phyloP scores from a whole-genome alignment of 2,113 vertebrate genomes.

The Stigmatopora nigra region DNA sequence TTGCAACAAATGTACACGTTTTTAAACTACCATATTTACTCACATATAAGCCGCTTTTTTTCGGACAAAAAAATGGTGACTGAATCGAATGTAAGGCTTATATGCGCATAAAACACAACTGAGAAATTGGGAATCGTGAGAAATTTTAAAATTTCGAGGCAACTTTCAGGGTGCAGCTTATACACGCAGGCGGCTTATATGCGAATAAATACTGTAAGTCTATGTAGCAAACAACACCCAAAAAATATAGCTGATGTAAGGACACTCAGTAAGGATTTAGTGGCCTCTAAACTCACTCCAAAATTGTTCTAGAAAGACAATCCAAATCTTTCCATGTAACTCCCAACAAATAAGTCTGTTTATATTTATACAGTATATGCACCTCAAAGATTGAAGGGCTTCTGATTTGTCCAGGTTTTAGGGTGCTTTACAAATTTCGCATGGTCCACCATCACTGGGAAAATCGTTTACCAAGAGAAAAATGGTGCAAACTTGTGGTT shows the following conservation, averaged over 20 bases:
- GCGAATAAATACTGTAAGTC: background rate
- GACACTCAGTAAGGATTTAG: background rate
- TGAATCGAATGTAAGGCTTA: too few relatives aligned
- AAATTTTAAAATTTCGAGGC: too few relatives aligned
- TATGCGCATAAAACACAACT: too few relatives aligned
- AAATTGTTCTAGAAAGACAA: too few relatives aligned
- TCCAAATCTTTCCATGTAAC: background rate
- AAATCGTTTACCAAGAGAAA: too few relatives aligned
- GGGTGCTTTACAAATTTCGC: background rate
- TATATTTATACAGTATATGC: background rate
- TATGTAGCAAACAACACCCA: background rate
- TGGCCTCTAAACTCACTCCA: too few relatives aligned
- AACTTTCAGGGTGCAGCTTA: too few relatives aligned
- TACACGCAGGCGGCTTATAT: background rate
- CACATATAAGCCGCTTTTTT: too few relatives aligned
- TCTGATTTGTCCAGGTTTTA: background rate
- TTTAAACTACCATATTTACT: too few relatives aligned
- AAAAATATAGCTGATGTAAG: background rate
- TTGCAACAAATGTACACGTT: too few relatives aligned
- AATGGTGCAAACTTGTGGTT: background rate
- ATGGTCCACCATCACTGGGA: background rate
- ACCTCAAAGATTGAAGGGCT: background rate
- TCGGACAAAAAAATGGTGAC: too few relatives aligned
- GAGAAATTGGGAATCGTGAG: too few relatives aligned
- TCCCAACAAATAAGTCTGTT: background rate